Base-by-base conservation (phyloP, 2,113 vertebrate genomes). In the Vulpes lagopus region DNA sequence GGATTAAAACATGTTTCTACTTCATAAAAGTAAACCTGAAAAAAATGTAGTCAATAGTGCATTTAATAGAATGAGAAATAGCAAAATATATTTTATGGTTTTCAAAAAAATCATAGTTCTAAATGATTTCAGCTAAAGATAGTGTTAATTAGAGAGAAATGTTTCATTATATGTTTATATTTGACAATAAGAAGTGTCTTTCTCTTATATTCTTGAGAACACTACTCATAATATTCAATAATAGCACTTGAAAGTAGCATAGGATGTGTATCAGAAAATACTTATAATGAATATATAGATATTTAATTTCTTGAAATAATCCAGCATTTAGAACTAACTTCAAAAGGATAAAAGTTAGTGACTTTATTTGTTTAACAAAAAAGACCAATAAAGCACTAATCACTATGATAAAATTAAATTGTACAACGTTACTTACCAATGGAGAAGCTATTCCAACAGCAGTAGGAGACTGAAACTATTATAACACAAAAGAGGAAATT, bases 341-440 rank as follows among this genome's bases (percentile, higher is more conserved):
- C 8, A 27, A 87, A 85, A 92, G 35, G 10, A 96, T 69, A 80
- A 93, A 90, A 57, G 25, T 76, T 51, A 27, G 2, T 67, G 0
- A 62, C 62, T 51, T 94, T 82, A 80, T 88, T 79, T 30, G 57
- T 64, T 73, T 78, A 83, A 43, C 19, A 94, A 20, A 96, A 96
- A 79, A 80, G 0, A 89, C 12, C 1, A 62, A 35, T 83, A 83
- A 92, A 79, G 12, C 35, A 32, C 35, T 57, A 80, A 92, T 73
- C 1, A 35, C 1, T 30, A 92, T 35, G 17, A 78, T 96, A 82
- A 87, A 94, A 94, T 92, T 57, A 95, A 92, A 81, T 15, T 88
- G 17, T 94, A 4, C 8, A 76, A 97, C 95, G 76, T 30, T 71
- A 76, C 19, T 59, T 95, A 43, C 12, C 17, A 93, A 27, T 91